Evolutionary conservation across 2,113 vertebrate genomes (phyloP).

Genomic region (Cololabis saira): DNA sequence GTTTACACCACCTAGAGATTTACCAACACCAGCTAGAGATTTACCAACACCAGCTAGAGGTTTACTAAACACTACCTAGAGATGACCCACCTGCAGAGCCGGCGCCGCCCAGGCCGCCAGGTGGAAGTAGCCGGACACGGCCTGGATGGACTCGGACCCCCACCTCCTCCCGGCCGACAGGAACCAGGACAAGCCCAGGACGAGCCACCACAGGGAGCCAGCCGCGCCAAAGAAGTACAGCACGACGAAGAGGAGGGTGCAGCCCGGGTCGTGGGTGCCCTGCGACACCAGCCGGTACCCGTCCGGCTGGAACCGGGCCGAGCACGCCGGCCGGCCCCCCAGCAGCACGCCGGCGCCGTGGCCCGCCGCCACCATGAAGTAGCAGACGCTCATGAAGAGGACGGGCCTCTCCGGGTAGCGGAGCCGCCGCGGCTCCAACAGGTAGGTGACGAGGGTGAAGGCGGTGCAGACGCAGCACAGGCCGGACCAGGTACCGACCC

Average conservation of each 20-base stretch:
- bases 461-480: constrained; percentile 90
- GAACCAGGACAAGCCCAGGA: constrained; percentile 94
- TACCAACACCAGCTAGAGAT: too few species aligned
- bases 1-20: too few species aligned
- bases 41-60: too few species aligned
- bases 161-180: constrained; percentile 94
- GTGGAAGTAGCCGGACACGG: constrained; percentile 91
- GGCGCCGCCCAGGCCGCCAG: constrained; percentile 93
- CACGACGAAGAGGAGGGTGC: constrained; percentile 93
- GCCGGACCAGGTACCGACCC: constrained; percentile 90
- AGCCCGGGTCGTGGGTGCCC: constrained; percentile 92
- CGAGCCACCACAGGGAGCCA: constrained; percentile 95
- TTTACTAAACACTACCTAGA: too few species aligned
- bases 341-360: constrained; percentile 88
- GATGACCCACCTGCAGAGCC: too few species aligned
- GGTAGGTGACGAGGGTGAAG: constrained; percentile 91
- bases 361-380: constrained; percentile 93
- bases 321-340: constrained; percentile 89
- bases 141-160: constrained; percentile 77
- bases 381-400: constrained; percentile 93
- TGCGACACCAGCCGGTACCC: constrained; percentile 91
- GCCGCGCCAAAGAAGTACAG: constrained; percentile 96
- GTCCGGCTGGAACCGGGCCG: constrained; percentile 86
- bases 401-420: constrained; percentile 92
- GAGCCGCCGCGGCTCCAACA: constrained; percentile 90